Evolutionary conservation across 2,888 invertebrate species (phyloP), one percentile per base, ranked within the genome.

Genomic region (Lobophora halterata): DNA sequence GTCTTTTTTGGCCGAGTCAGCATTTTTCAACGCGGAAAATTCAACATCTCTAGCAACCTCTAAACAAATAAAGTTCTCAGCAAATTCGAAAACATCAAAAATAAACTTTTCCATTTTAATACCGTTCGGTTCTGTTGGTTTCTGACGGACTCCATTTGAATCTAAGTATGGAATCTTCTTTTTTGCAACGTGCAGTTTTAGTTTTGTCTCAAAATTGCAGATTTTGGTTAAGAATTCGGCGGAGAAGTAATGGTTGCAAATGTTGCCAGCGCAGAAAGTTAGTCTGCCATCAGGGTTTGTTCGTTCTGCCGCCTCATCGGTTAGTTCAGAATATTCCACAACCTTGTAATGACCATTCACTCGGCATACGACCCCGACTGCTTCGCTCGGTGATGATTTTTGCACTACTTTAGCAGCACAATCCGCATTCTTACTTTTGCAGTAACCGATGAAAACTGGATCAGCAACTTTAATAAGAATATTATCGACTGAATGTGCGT

Each of bases 61-160:
- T 92, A 98, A 95, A 3, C 96, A 96, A 5, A 95, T 96, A 65
- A 99, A 96, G 58, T 93, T 93, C 50, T 95, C 91, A 0, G 98
- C 92, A 77, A 96, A 97, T 65, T 95, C 95, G 69, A 99, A 99
- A 0, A 99, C 98, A 77, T 99, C 99, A 73, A 99, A 99, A 5
- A 99, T 95, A 73, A 99, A 99, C 77, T 99, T 99, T 70, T 99
- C 99, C 81, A 99, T 94, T 87, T 99, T 99, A 51, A 99, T 96
- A 5, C 99, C 99, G 62, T 99, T 99, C 0, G 97, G 93, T 45
- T 91, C 90, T 0, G 91, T 89, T 0, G 99, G 98, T 48, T 91
- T 92, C 19, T 92, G 87, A 26, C 91, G 88, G 8, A 91, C 83
- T 2, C 96, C 96, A 4, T 90, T 86, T 1, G 89, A 87, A 66